A percentile compares a stretch with the other conserved stretches of the same genome.
Conservation (phyloP, 2,888 invertebrate genomes). For the Podabrus alpinus region DNA sequence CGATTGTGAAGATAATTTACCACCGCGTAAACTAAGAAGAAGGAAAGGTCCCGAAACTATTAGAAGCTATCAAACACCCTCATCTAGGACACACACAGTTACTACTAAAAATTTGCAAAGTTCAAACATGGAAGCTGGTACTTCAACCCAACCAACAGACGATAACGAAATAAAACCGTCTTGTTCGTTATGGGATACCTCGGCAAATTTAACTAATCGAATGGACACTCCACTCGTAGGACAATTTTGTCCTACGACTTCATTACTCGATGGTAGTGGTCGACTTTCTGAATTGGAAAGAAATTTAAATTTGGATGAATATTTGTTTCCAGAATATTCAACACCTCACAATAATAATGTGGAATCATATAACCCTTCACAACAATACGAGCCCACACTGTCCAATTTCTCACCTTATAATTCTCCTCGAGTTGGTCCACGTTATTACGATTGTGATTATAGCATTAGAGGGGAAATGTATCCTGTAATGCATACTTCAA, state of each 20-base stretch:
- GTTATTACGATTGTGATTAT: constrained; percentile 21
- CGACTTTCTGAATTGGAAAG: not conserved
- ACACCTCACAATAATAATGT: constrained; percentile 3
- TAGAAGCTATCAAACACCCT: not conserved
- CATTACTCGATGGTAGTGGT: not conserved
- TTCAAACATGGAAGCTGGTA: not conserved
- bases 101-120: constrained; percentile 8
- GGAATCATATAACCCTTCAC: not conserved
- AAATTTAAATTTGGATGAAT: constrained; percentile 7
- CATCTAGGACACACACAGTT: constrained; percentile 13
- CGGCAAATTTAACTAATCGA: not conserved
- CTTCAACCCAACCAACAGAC: not conserved
- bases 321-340: not conserved
- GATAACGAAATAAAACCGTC: constrained; percentile 13
- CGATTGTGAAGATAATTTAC: constrained; percentile 22
- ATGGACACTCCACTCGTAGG: no score
- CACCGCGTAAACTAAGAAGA: constrained; percentile 15
- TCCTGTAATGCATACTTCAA: not conserved
- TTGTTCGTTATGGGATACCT: constrained; percentile 16
- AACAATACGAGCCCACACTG: constrained; percentile 1
- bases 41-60: constrained; percentile 8
- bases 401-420: constrained; percentile 1
- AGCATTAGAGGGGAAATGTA: constrained; percentile 9
- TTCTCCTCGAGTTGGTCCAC: constrained; percentile 10
- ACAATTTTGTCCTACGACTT: not conserved